Conservation (phyloP, 2,888 invertebrate species). For the Cloeon dipterum region DNA sequence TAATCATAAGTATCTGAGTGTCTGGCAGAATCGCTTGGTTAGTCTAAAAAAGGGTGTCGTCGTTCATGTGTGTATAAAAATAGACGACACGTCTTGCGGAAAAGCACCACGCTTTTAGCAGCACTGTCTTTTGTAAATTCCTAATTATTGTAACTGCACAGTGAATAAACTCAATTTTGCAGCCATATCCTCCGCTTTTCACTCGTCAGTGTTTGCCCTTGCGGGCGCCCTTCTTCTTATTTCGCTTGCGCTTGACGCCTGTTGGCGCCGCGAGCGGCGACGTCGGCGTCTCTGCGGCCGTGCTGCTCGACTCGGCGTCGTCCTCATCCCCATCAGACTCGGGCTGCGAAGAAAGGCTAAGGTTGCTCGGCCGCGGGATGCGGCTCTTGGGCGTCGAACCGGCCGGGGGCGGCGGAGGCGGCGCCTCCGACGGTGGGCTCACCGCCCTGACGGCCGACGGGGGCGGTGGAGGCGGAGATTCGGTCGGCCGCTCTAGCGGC, state of each 20-base stretch:
- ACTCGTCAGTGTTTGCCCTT: conserved; percentile 26
- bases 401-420: neutral
- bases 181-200: too few species aligned
- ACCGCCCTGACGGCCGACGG: neutral
- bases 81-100: too few species aligned
- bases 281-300: neutral
- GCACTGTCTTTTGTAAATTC: too few species aligned
- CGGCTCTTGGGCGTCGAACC: neutral
- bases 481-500: conserved; percentile 3
- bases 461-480: neutral
- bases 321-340: conserved; percentile 24
- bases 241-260: conserved; percentile 3
- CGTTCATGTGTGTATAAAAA: too few species aligned
- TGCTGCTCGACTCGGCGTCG: conserved; percentile 10
- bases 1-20: too few species aligned
- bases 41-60: too few species aligned
- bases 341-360: neutral
- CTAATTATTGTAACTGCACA: too few species aligned
- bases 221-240: conserved; percentile 27
- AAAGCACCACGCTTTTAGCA: too few species aligned
- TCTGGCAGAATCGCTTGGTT: too few species aligned
- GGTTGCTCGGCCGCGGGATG: neutral
- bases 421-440: neutral
- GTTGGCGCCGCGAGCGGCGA: neutral
- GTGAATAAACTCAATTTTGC: too few species aligned